A percentile compares a stretch with the other conserved stretches of the same genome.
Evolutionary conservation across 92 coral and sea anemone genomes (phyloP).

Genomic region (Parazoanthus atlanticus): DNA sequence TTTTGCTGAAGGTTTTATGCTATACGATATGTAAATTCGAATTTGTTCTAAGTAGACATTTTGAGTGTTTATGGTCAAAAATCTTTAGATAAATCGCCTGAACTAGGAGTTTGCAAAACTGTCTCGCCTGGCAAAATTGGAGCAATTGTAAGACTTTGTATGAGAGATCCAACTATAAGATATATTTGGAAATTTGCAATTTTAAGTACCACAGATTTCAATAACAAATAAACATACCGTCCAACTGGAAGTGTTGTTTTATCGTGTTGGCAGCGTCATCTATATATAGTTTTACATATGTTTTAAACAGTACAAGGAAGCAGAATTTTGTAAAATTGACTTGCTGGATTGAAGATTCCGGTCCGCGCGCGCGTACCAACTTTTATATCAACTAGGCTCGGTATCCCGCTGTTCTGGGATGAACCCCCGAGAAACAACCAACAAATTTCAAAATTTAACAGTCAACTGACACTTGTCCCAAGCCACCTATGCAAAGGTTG

Average conservation of each 20-base stretch:
- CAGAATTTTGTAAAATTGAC: constrained; percentile 10
- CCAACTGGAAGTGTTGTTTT: not conserved
- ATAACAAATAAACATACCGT: constrained; percentile 10
- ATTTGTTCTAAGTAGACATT: not conserved
- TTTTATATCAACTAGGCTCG: not conserved
- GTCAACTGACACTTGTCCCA: not conserved
- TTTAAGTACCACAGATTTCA: not conserved
- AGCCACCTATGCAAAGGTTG: not conserved
- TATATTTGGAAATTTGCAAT: too few relatives aligned
- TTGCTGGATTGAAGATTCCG: not conserved
- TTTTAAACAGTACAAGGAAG: constrained; percentile 5
- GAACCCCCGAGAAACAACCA: not conserved
- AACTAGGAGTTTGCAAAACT: not conserved
- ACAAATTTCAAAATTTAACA: not conserved
- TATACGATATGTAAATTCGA: not conserved
- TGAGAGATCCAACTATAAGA: not conserved
- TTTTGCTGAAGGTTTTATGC: not conserved
- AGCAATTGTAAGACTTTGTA: not conserved
- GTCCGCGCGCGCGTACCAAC: constrained; percentile 2
- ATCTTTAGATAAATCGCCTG: not conserved
- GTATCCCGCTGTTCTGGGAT: not conserved
- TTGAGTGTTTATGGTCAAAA: constrained; percentile 13
- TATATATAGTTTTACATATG: not conserved
- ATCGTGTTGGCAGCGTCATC: not conserved
- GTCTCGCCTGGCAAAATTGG: not conserved